Conservation (phyloP, 2,113 vertebrate species). For the Tor tambroides region DNA sequence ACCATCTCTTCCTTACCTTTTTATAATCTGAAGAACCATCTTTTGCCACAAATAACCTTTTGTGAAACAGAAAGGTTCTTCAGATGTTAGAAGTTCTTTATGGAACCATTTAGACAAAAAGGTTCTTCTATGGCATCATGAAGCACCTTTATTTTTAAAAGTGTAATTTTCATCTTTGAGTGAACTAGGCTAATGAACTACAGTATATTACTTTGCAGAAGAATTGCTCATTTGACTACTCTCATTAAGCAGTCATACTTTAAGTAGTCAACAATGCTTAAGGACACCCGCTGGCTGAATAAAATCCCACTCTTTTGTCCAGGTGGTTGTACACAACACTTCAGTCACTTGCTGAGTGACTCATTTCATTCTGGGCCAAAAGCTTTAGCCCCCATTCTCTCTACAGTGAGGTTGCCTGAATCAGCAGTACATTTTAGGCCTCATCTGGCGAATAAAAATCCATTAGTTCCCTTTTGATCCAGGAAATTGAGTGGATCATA, state of each 20-base stretch:
- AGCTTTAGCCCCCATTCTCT: conserved; percentile 21
- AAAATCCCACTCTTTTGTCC: neutral
- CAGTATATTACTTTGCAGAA: too few species aligned
- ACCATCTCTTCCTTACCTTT: too few species aligned
- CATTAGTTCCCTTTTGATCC: conserved; percentile 54
- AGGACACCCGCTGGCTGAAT: neutral
- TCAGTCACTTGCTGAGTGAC: conserved; percentile 6
- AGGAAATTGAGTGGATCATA: conserved; percentile 60
- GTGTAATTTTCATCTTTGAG: too few species aligned
- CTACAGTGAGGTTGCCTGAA: conserved; percentile 25
- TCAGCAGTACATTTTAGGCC: conserved; percentile 31
- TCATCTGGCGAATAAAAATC: conserved; percentile 60
- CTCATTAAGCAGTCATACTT: too few species aligned
- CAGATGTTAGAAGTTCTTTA: too few species aligned
- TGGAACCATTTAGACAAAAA: too few species aligned
- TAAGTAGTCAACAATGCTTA: neutral
- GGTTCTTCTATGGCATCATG: too few species aligned
- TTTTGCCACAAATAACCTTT: too few species aligned
- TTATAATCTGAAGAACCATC: too few species aligned
- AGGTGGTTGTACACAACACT: neutral
- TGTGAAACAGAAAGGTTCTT: too few species aligned
- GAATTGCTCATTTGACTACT: neutral
- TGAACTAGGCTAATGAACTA: too few species aligned
- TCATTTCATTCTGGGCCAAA: conserved; percentile 46
- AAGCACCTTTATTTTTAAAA: too few species aligned